These are phyloP conservation scores for Podarcis lilfordi DNA, from an alignment of 2,797 vertebrate species.

Conservation along the genomic window DNA sequence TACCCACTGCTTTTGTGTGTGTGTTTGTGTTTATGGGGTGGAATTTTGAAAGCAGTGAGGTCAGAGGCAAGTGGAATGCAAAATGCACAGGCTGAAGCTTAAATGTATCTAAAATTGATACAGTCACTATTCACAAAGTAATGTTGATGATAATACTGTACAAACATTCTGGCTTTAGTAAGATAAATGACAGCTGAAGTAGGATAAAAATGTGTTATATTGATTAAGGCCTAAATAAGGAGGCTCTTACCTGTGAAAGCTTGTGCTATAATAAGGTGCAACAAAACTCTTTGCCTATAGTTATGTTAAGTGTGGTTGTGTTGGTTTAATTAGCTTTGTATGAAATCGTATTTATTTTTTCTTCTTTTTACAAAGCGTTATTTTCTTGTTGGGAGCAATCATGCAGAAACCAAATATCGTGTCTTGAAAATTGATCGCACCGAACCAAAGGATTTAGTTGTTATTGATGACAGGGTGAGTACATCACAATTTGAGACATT, in stretches of 20 bases:
- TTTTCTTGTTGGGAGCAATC: slow-evolving; percentile 95
- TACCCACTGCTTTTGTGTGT: too few species aligned
- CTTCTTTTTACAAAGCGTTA: slow-evolving; percentile 81
- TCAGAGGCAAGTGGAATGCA: too few species aligned
- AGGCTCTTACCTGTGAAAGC: not conserved
- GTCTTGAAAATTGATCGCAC: slow-evolving; percentile 98
- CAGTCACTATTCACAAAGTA: too few species aligned
- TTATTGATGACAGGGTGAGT: slow-evolving; percentile 95
- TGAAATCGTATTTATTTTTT: not conserved
- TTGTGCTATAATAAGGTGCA: not conserved
- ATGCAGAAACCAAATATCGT: slow-evolving; percentile 92
- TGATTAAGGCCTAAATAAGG: not conserved
- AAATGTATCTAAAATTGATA: too few species aligned
- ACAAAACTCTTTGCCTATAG: not conserved
- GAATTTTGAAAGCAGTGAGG: too few species aligned
- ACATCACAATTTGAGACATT: not conserved
- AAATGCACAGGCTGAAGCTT: too few species aligned
- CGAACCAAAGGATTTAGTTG: slow-evolving; percentile 92
- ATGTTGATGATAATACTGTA: too few species aligned
- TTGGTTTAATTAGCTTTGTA: not conserved
- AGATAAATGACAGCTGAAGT: not conserved
- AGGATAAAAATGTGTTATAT: too few species aligned
- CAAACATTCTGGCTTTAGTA: too few species aligned
- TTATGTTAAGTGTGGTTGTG: not conserved
- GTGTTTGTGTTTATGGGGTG: too few species aligned